phyloP scores from a whole-genome alignment of 2,797 vertebrate genomes.

The Siniperca undulata region DNA sequence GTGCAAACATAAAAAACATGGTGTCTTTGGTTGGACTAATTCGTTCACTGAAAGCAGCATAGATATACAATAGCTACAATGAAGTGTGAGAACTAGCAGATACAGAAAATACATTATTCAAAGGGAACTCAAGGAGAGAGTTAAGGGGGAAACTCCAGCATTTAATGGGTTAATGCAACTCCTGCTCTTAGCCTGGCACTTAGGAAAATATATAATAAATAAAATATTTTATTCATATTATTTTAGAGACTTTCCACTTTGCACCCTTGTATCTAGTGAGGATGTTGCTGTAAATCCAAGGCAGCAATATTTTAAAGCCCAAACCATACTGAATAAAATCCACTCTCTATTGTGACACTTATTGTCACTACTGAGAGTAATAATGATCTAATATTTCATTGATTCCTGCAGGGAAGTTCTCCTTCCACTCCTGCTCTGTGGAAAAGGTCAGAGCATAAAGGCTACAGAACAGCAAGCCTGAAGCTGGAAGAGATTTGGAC shows the following conservation, averaged over 20 bases:
- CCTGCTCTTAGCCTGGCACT: neutral
- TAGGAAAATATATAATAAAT: too few species aligned
- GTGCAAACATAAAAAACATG: neutral
- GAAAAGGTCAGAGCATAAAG: conserved; percentile 61
- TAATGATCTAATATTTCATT: conserved; percentile 56
- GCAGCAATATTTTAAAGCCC: conserved; percentile 31
- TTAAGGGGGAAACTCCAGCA: neutral
- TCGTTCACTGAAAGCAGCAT: neutral
- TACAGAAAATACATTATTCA: neutral
- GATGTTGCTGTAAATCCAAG: conserved; percentile 15
- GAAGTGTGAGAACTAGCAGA: neutral
- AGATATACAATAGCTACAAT: neutral
- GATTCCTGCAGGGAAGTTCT: conserved; percentile 52
- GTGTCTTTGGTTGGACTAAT: neutral
- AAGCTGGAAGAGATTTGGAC: neutral
- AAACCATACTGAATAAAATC: conserved; percentile 21
- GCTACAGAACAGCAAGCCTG: conserved; percentile 18
- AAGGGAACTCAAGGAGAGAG: neutral
- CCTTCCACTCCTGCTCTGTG: neutral
- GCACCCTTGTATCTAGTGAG: neutral
- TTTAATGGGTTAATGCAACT: neutral
- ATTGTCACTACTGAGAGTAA: conserved; percentile 38
- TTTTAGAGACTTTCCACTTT: conserved; percentile 1
- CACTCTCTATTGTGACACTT: conserved; percentile 30
- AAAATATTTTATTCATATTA: conserved; percentile 11